phyloP scores from a whole-genome alignment of 2,888 invertebrate species.

The Macrosoma leucophasiata region DNA sequence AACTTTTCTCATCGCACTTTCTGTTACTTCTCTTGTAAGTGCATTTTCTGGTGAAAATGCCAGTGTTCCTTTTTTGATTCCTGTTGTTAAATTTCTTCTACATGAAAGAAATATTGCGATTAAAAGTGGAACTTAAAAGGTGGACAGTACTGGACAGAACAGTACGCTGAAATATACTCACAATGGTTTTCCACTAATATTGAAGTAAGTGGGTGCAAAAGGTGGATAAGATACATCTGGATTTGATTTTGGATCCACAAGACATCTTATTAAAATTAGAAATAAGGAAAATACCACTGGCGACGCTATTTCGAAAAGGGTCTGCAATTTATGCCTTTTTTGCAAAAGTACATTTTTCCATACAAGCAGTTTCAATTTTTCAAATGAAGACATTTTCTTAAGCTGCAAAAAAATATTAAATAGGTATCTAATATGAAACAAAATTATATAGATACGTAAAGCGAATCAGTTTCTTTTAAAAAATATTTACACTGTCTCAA shows the following conservation, averaged over 20 bases:
- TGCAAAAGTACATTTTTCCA: constrained; percentile 91
- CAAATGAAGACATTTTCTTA: constrained; percentile 54
- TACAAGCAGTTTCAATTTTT: constrained; percentile 81
- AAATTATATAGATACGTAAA: too few species aligned
- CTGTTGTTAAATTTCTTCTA: constrained; percentile 56
- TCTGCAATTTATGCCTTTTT: constrained; percentile 82
- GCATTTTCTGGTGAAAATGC: constrained; percentile 66
- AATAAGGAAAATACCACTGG: constrained; percentile 82
- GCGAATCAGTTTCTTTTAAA: too few species aligned
- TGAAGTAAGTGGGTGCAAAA: constrained; percentile 61
- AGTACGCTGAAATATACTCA: constrained; percentile 37
- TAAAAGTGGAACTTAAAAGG: constrained; percentile 3
- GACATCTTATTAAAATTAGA: constrained; percentile 81
- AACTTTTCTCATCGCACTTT: constrained; percentile 55
- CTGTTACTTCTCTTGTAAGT: constrained; percentile 52
- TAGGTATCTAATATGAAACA: constrained; percentile 2
- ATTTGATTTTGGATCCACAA: constrained; percentile 78
- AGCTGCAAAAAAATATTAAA: constrained; percentile 10
- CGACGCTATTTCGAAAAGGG: constrained; percentile 81
- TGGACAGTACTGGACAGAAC: not conserved
- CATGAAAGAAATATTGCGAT: constrained; percentile 2
- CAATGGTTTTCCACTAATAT: constrained; percentile 52
- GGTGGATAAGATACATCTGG: constrained; percentile 48
- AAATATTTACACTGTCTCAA: too few species aligned
- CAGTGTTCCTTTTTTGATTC: constrained; percentile 51